Evolutionary conservation across 2,888 invertebrate genomes (phyloP).

Genomic region (Electrophaes corylata): DNA sequence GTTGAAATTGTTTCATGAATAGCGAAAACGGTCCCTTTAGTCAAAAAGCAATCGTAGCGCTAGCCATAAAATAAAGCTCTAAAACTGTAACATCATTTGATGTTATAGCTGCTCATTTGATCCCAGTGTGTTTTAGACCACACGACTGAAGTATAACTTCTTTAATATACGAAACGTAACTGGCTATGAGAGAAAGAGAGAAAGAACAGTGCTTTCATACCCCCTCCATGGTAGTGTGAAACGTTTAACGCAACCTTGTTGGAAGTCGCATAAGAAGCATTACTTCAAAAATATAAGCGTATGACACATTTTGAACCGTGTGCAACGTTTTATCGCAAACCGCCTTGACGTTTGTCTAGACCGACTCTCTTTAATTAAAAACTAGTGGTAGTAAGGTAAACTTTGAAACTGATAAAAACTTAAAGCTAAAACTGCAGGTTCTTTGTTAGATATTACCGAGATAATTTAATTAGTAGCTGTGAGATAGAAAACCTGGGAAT

Average conservation of each 20-base stretch:
- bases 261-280: too few relatives aligned
- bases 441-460: slow-evolving; percentile 18
- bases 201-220: too few relatives aligned
- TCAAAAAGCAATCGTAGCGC: neutral
- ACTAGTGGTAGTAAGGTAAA: neutral
- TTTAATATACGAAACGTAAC: too few relatives aligned
- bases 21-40: neutral
- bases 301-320: too few relatives aligned
- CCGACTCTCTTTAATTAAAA: neutral
- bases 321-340: neutral
- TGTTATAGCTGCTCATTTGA: too few relatives aligned
- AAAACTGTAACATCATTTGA: too few relatives aligned
- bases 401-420: slow-evolving; percentile 17
- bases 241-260: too few relatives aligned
- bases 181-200: too few relatives aligned
- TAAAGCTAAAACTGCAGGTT: slow-evolving; percentile 13
- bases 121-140: too few relatives aligned
- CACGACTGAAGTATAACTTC: too few relatives aligned
- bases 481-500: slow-evolving; percentile 6
- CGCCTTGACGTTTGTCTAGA: neutral
- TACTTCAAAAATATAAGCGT: too few relatives aligned
- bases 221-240: too few relatives aligned
- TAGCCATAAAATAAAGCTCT: neutral
- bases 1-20: slow-evolving; percentile 14
- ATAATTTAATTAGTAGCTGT: slow-evolving; percentile 19